A percentile compares a stretch with the other conserved stretches of the same genome.
These are phyloP conservation scores for Lochmaea capreae DNA, from an alignment of 2,888 invertebrate genomes.

Conservation along the genomic window DNA sequence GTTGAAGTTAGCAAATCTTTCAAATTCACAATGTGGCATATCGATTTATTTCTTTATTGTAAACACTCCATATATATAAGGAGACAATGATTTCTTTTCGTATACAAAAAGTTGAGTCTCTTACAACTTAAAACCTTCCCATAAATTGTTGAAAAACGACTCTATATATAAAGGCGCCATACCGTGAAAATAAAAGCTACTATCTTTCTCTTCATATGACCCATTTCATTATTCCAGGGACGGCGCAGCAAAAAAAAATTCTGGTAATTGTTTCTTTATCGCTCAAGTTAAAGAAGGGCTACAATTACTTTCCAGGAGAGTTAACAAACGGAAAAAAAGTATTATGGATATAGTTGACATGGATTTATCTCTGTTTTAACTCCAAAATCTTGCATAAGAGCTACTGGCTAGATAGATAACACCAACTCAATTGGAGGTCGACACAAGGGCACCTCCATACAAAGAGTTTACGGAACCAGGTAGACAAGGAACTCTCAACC, in stretches of 20 bases:
- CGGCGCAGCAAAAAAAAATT: not conserved
- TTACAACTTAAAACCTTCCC: conserved; percentile 24
- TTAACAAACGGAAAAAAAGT: too few relatives aligned
- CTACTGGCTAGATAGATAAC: too few relatives aligned
- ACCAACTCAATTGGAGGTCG: too few relatives aligned
- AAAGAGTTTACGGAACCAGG: too few relatives aligned
- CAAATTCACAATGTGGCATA: not conserved
- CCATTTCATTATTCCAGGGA: conserved; percentile 6
- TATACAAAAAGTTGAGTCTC: conserved; percentile 15
- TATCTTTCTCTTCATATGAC: conserved; percentile 24
- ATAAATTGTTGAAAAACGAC: conserved; percentile 29
- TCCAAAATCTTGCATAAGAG: too few relatives aligned
- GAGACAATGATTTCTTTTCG: conserved; percentile 21
- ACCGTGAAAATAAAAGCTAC: conserved; percentile 24
- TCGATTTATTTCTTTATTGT: conserved; percentile 10
- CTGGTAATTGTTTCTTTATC: not conserved
- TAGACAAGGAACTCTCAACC: too few relatives aligned
- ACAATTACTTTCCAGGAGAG: too few relatives aligned
- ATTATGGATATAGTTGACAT: too few relatives aligned
- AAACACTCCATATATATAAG: conserved; percentile 21
- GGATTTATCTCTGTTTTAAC: too few relatives aligned
- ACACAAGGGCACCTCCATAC: too few relatives aligned
- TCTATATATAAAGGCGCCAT: conserved; percentile 19
- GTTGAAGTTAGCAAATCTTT: not conserved
- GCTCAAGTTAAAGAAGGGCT: not conserved